Conservation (phyloP, 2,113 vertebrate genomes). For the Nycticebus coucang region DNA sequence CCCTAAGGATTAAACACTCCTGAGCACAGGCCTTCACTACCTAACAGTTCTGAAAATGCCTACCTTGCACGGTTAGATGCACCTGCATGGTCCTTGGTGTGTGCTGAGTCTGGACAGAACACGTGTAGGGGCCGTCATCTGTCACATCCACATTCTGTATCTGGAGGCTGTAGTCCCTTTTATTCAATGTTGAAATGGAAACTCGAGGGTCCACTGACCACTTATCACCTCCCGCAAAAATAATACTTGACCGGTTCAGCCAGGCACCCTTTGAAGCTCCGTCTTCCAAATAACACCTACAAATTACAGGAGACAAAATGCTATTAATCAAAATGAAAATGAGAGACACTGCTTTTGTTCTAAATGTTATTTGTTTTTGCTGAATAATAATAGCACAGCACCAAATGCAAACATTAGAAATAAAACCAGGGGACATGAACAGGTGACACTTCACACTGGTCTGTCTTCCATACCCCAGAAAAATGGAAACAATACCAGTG, state of each 20-base stretch:
- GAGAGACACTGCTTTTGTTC: not conserved
- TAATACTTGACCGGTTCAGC: constrained; percentile 98
- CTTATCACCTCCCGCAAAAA: constrained; percentile 97
- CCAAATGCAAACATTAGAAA: not conserved
- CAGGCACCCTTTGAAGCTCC: constrained; percentile 98
- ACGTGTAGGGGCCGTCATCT: constrained; percentile 97
- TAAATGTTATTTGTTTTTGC: not conserved
- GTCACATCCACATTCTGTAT: constrained; percentile 98
- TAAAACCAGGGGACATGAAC: not conserved
- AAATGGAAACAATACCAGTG: not conserved
- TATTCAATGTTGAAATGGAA: constrained; percentile 93
- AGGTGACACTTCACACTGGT: no score
- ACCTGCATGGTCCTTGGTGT: constrained; percentile 95
- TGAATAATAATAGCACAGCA: not conserved
- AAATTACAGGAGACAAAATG: constrained; percentile 32
- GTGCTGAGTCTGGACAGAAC: constrained; percentile 96
- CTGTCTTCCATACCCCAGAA: not conserved
- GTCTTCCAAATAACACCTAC: constrained; percentile 97
- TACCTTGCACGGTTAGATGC: constrained; percentile 97
- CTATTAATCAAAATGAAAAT: constrained; percentile 20
- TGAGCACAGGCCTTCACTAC: rapidly evolving
- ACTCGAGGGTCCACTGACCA: constrained; percentile 98
- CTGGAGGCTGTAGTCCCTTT: constrained; percentile 97
- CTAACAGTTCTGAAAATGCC: not conserved
- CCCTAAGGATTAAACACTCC: not conserved